Base-by-base conservation (phyloP, 2,113 vertebrate species). In the Equus quagga region DNA sequence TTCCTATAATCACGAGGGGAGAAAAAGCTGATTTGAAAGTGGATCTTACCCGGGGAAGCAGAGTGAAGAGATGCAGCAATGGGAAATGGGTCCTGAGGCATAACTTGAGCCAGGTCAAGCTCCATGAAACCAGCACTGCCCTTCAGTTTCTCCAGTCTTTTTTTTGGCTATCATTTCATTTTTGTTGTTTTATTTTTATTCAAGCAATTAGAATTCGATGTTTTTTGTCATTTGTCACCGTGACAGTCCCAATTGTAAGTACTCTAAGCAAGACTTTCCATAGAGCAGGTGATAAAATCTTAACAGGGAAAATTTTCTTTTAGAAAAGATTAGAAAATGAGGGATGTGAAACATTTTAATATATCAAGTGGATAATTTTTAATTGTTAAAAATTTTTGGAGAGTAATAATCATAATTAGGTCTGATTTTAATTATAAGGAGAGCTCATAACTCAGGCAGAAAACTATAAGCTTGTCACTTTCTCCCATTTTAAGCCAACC, bases 371-470 rank as follows among this genome's bases (percentile, higher is more conserved):
- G 13, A 89, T 49, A 64, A 65, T 83, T 94, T 89, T 79, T 58
- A 73, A 78, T 31, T 80, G 31, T 54, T 76, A 49, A 86, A 91
- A 81, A 82, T 13, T 75, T 51, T 90, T 90, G 64, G 21, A 56
- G 70, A 96, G 44, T 60, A 96, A 86, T 83, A 65, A 97, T 70
- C 9, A 36, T 62, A 95, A 76, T 82, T 84, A 64, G 26, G 8
- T 82, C 49, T 82, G 85, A 85, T 94, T 92, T 97, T 97, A 97
- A 94, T 97, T 96, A 92, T 93, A 95, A 91, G 93, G 67, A 67
- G 19, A 3, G 24, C 46, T 86, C 87, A 79, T 83, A 79, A 96
- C 28, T 70, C 51, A 92, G 33, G 65, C 72, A 96, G 93, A 56
- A 93, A 92, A 86, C 82, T 64, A 13, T 44, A 76, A 49, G 54